Conservation (phyloP, 92 coral and sea anemone genomes). For the Anthopleura xanthogrammica region DNA sequence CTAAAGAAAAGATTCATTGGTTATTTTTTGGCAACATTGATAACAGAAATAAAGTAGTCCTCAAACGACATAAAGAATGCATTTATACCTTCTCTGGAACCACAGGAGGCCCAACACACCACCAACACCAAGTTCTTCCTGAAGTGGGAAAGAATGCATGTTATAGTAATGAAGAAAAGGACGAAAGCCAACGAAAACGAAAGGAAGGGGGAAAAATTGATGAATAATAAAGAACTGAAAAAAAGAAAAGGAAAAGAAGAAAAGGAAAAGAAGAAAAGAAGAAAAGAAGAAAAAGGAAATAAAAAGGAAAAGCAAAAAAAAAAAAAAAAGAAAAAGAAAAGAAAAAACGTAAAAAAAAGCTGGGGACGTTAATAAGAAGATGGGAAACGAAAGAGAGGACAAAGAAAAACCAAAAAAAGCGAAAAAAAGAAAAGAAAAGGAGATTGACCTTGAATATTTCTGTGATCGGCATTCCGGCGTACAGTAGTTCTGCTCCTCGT, state of each 20-base stretch:
- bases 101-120: slow-evolving; percentile 96
- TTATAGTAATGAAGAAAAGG: neutral
- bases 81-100: slow-evolving; percentile 90
- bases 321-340: neutral
- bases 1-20: slow-evolving; percentile 23
- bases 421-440: neutral
- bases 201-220: neutral
- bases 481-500: slow-evolving; percentile 96
- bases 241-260: neutral
- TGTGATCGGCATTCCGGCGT: slow-evolving; percentile 99
- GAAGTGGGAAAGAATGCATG: neutral
- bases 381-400: too few relatives aligned
- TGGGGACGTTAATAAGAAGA: too few relatives aligned
- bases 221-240: neutral
- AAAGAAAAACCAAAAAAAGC: neutral
- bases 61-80: neutral
- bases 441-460: slow-evolving; percentile 80
- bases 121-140: slow-evolving; percentile 93
- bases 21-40: too few relatives aligned
- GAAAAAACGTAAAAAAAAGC: too few relatives aligned
- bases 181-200: neutral
- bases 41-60: neutral
- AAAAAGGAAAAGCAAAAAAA: neutral
- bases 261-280: too few relatives aligned
- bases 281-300: neutral